phyloP scores from a whole-genome alignment of 2,888 invertebrate genomes.

The Osedax fenrisi region DNA sequence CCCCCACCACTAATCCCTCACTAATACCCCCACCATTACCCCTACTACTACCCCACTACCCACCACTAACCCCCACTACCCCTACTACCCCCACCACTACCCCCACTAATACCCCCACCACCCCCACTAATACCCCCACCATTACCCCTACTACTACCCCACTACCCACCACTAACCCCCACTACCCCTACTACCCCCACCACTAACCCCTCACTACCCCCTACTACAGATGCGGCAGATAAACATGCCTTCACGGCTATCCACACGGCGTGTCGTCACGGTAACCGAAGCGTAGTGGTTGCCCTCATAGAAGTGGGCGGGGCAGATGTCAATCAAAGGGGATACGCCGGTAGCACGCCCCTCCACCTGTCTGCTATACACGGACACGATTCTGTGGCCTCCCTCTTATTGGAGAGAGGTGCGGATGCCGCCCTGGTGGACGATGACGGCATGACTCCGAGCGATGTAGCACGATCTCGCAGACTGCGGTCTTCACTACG shows the following conservation, averaged over 20 bases:
- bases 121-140: too few relatives aligned
- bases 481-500: conserved; percentile 37
- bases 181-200: too few relatives aligned
- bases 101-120: too few relatives aligned
- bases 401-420: conserved; percentile 41
- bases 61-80: too few relatives aligned
- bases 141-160: too few relatives aligned
- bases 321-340: conserved; percentile 44
- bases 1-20: too few relatives aligned
- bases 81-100: too few relatives aligned
- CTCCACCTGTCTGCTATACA: conserved; percentile 47
- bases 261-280: conserved; percentile 47
- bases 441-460: conserved; percentile 44
- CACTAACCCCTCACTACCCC: too few relatives aligned
- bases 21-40: too few relatives aligned
- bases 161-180: too few relatives aligned
- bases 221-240: conserved; percentile 46
- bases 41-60: too few relatives aligned
- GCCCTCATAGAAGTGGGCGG: conserved; percentile 44
- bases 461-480: conserved; percentile 45
- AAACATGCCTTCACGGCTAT: conserved; percentile 45
- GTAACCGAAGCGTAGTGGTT: conserved; percentile 42
- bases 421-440: conserved; percentile 45
- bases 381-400: conserved; percentile 43
- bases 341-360: conserved; percentile 46